A percentile compares a stretch with the other conserved stretches of the same genome.
phyloP scores from a whole-genome alignment of 1,140 invertebrate species.

The Scylla paramamosain region DNA sequence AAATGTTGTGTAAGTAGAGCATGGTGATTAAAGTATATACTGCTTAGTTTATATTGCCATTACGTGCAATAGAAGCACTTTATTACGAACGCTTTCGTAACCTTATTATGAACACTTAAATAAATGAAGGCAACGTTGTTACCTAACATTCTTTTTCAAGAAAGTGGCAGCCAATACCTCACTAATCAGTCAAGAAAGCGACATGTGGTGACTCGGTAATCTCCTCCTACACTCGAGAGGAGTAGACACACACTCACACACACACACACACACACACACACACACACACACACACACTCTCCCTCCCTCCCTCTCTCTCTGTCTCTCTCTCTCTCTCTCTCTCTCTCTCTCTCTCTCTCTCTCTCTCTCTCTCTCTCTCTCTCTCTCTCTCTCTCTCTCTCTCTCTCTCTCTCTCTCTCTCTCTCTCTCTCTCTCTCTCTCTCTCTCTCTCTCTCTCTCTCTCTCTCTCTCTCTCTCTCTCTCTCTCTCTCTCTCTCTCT shows the following conservation, averaged over 20 bases:
- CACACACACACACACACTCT: not conserved
- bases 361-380: conserved; percentile 41
- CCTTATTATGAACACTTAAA: too few relatives aligned
- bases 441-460: conserved; percentile 41
- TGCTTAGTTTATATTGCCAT: too few relatives aligned
- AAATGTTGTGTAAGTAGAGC: too few relatives aligned
- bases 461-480: conserved; percentile 41
- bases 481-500: conserved; percentile 25
- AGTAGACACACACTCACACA: not conserved
- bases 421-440: conserved; percentile 41
- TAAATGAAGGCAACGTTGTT: too few relatives aligned
- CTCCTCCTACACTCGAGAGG: not conserved
- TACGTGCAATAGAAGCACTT: too few relatives aligned
- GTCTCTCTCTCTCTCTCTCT: conserved; percentile 37
- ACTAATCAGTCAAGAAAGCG: too few relatives aligned
- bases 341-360: conserved; percentile 41
- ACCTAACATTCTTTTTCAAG: too few relatives aligned
- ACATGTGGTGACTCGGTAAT: too few relatives aligned
- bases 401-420: conserved; percentile 32
- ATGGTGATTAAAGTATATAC: too few relatives aligned
- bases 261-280: not conserved
- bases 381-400: conserved; percentile 36
- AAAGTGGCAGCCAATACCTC: too few relatives aligned
- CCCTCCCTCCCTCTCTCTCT: conserved; percentile 8
- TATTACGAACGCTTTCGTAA: too few relatives aligned